Evolutionary conservation across 1,140 invertebrate species (phyloP).

Genomic region (Lutraria rhynchaena): DNA sequence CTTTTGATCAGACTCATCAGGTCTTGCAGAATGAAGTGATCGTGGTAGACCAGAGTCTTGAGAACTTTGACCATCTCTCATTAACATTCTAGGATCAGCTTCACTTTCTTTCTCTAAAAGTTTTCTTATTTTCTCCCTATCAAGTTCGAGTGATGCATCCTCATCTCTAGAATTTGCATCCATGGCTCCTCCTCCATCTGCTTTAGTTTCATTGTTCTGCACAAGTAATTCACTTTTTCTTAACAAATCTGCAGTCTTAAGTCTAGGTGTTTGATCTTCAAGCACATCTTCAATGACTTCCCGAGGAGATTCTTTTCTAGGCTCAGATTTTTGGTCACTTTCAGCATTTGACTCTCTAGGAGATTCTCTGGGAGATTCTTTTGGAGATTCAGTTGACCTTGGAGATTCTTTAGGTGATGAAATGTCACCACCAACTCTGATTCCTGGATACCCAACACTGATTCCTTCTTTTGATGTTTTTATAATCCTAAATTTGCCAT

Average conservation of each 20-base stretch:
- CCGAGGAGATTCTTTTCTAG: neutral
- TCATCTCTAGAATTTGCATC: too few relatives aligned
- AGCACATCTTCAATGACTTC: neutral
- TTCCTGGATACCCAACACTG: slow-evolving; percentile 16
- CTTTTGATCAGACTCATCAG: neutral
- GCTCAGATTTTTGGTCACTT: neutral
- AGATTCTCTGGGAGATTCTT: slow-evolving; percentile 27
- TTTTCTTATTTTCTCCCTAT: slow-evolving; percentile 34
- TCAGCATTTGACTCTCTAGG: neutral
- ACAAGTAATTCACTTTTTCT: neutral
- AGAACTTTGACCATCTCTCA: neutral
- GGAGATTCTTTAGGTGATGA: slow-evolving; percentile 34
- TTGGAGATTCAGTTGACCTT: slow-evolving; percentile 17
- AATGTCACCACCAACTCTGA: slow-evolving; percentile 25
- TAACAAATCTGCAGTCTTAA: neutral
- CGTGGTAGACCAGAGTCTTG: slow-evolving; percentile 19
- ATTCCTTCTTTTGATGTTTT: slow-evolving; percentile 42
- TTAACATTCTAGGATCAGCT: too few relatives aligned
- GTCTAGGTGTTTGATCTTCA: neutral
- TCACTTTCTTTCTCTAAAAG: slow-evolving; percentile 27
- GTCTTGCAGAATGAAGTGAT: slow-evolving; percentile 1
- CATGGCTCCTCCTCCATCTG: neutral
- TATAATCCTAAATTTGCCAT: slow-evolving; percentile 54
- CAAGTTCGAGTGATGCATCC: slow-evolving; percentile 13
- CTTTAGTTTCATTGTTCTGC: neutral